Evolutionary conservation across 2,797 vertebrate genomes (phyloP).

Genomic region (Rhyacichthys aspro): DNA sequence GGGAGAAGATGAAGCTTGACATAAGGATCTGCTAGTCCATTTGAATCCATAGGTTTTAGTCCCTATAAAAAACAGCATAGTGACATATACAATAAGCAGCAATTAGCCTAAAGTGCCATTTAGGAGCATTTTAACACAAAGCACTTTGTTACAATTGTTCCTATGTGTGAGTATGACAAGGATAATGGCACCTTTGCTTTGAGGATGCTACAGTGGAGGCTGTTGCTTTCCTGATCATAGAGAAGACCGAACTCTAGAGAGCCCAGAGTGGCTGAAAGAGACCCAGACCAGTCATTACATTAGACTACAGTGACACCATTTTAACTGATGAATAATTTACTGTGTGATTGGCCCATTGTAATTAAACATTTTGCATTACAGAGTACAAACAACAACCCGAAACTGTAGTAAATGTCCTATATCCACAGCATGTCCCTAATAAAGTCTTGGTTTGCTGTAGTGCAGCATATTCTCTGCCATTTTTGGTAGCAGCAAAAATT

Average conservation of each 20-base stretch:
- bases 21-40: slow-evolving; percentile 94
- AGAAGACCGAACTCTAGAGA: slow-evolving; percentile 93
- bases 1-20: slow-evolving; percentile 96
- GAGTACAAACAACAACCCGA: background rate
- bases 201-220: slow-evolving; percentile 91
- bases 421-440: background rate
- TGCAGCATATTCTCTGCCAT: slow-evolving; percentile 19
- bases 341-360: slow-evolving; percentile 15
- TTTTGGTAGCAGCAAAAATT: slow-evolving; percentile 22
- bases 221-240: slow-evolving; percentile 92
- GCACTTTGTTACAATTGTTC: slow-evolving; percentile 48
- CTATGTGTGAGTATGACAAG: slow-evolving; percentile 41
- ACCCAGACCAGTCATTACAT: slow-evolving; percentile 46
- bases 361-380: slow-evolving; percentile 25
- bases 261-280: slow-evolving; percentile 90
- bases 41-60: slow-evolving; percentile 97
- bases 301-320: slow-evolving; percentile 18
- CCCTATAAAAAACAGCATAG: slow-evolving; percentile 77
- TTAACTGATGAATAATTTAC: slow-evolving; percentile 28
- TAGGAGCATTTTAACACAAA: slow-evolving; percentile 56
- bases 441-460: slow-evolving; percentile 3
- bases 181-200: slow-evolving; percentile 87
- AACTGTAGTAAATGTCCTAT: background rate
- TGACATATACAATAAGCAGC: slow-evolving; percentile 19
- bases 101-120: slow-evolving; percentile 54